Percentiles rank a stretch among this genome's conserved stretches.
These are phyloP conservation scores for Protonemura montana DNA, from an alignment of 2,888 invertebrate genomes.

Conservation along the genomic window DNA sequence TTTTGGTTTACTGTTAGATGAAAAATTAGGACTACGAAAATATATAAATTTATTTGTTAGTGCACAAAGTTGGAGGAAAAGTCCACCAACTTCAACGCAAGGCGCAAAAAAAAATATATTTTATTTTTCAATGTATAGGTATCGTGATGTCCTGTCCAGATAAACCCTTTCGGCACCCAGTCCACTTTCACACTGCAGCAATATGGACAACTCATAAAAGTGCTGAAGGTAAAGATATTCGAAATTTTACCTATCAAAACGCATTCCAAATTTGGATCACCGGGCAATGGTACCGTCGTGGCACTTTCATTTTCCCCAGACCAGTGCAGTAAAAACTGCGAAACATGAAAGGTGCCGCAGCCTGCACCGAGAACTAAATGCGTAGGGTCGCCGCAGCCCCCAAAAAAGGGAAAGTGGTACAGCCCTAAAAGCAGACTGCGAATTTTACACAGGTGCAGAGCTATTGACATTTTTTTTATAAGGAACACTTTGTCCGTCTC, in stretches of 20 bases:
- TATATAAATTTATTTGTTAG: no score
- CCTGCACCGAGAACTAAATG: neutral
- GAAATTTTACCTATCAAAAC: neutral
- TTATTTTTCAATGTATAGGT: no score
- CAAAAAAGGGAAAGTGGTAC: conserved; percentile 29
- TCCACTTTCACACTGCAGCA: neutral
- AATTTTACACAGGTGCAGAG: neutral
- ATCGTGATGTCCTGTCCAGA: no score
- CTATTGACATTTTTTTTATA: no score
- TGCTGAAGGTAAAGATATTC: neutral
- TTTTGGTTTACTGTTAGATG: no score
- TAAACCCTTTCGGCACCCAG: neutral
- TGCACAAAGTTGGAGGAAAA: no score
- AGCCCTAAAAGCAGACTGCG: neutral
- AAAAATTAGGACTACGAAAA: no score
- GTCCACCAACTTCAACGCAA: no score
- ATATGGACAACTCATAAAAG: neutral
- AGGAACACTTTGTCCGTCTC: no score
- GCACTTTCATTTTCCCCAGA: neutral
- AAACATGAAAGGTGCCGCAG: neutral
- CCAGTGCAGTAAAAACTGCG: neutral
- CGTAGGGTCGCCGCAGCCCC: conserved; percentile 25
- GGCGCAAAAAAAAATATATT: no score
- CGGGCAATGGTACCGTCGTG: neutral
- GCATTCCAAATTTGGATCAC: neutral